Base-by-base conservation (phyloP, 2,888 invertebrate species). In the Taenaris catops region DNA sequence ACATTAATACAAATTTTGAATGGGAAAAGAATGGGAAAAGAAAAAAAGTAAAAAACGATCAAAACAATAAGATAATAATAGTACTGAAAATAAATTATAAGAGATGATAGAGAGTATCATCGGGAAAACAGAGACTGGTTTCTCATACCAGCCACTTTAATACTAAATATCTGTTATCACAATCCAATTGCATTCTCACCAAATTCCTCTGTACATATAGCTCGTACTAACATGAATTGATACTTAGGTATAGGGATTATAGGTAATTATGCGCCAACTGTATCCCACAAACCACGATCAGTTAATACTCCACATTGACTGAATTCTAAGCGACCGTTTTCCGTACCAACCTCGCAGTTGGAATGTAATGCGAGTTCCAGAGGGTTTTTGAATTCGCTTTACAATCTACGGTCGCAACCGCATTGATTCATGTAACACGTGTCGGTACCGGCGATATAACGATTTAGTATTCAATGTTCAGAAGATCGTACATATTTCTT, bases 331-430 rank as follows among this genome's bases (percentile, higher is more conserved):
- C 29, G 35, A 23, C 43, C 25, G 24, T 24, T 36, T 34, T 24
- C 31, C 24, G 27, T 28, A 25, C 8, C 33, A 40, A 21, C 29
- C 29, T 26, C 36, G 18, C 34, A 36, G 36, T 12, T 28, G 39
- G 21, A 39, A 33, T 36, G 39, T 39, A 39, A 43, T 35, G 39
- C 16, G 33, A 43, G 28, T 43, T 34, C 9, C 11, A 32, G 24
- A 24, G 19, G 25, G 24, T 25, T 33, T 38, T 33, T 28, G 28
- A 25, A 36, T 36, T 36, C 25, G 27, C 16, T 32, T 24, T 42
- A 34, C 28, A 12, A 5, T 19, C 27, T 7, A 19, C 10, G 10
- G 11, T 19, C 20, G 20, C 7, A 19, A 1, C 20, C 20, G 28
- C 28, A 19, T 11, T 28, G 28, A 28, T 28, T 28, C 20, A 12